Conservation (phyloP, 2,113 vertebrate species). For the Nothoprocta pentlandii region DNA sequence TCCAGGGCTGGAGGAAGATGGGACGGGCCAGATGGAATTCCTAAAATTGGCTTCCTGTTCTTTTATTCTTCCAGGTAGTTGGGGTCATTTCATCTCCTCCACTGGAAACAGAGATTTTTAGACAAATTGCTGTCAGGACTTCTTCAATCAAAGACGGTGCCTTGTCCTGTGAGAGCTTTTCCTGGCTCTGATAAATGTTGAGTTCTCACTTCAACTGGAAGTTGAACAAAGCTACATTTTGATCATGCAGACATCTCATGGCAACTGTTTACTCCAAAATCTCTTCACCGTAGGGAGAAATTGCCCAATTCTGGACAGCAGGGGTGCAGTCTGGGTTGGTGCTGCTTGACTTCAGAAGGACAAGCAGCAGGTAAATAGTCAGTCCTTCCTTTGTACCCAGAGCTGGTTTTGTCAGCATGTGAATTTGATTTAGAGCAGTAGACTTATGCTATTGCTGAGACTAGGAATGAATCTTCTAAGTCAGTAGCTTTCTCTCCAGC, state of each 20-base stretch:
- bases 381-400: neutral
- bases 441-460: neutral
- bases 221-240: neutral
- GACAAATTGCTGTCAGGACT: neutral
- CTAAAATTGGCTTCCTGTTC: neutral
- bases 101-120: neutral
- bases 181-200: neutral
- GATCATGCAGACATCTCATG: rapidly evolving
- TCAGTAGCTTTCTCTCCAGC: neutral
- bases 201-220: neutral
- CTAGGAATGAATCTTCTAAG: neutral
- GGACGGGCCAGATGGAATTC: too few relatives aligned
- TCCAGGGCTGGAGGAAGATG: too few relatives aligned
- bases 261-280: neutral
- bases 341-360: neutral
- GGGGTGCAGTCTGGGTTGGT: neutral
- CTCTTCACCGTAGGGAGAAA: neutral
- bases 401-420: neutral
- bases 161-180: neutral
- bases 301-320: rapidly evolving
- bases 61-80: neutral
- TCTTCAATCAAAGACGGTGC: rapidly evolving
- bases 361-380: neutral
- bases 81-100: neutral
- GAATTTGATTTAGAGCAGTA: rapidly evolving